A percentile compares a stretch with the other conserved stretches of the same genome.
Evolutionary conservation across 2,888 invertebrate species (phyloP).

Genomic region (Dusona sp.): DNA sequence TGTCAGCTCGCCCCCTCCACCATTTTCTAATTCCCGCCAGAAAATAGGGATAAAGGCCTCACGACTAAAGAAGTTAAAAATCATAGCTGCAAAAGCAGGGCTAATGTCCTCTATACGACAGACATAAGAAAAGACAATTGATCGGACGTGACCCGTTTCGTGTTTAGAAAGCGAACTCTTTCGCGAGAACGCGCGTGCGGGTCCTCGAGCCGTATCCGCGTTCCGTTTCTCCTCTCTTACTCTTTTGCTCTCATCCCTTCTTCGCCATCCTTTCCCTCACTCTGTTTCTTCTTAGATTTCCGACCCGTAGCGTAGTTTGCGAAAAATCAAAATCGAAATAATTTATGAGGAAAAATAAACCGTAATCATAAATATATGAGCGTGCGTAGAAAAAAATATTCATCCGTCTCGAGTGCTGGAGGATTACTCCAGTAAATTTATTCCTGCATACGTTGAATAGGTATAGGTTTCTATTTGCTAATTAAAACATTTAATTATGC

Average conservation of each 20-base stretch:
- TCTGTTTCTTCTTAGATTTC: slow-evolving; percentile 22
- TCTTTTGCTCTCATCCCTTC: slow-evolving; percentile 4
- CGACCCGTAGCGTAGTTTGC: neutral
- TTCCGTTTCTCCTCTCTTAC: slow-evolving; percentile 37
- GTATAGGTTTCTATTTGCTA: neutral
- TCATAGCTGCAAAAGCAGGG: slow-evolving; percentile 9
- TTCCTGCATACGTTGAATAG: too few species aligned
- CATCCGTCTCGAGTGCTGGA: too few species aligned
- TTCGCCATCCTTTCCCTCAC: slow-evolving; percentile 2
- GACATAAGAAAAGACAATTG: slow-evolving; percentile 62
- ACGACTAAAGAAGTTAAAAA: neutral
- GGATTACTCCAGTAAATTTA: too few species aligned
- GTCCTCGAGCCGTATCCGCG: slow-evolving; percentile 71
- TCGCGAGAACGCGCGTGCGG: slow-evolving; percentile 62
- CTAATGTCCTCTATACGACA: slow-evolving; percentile 25
- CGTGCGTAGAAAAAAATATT: neutral
- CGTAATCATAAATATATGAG: neutral
- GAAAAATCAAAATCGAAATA: slow-evolving; percentile 58
- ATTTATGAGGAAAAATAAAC: slow-evolving; percentile 74
- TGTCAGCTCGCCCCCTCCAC: neutral
- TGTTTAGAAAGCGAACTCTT: slow-evolving; percentile 80
- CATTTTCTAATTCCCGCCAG: too few species aligned
- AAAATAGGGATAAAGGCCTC: neutral
- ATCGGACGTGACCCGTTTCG: slow-evolving; percentile 68
- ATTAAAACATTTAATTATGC: neutral